Conservation (phyloP, 2,113 vertebrate genomes). For the Phyllostomus discolor region DNA sequence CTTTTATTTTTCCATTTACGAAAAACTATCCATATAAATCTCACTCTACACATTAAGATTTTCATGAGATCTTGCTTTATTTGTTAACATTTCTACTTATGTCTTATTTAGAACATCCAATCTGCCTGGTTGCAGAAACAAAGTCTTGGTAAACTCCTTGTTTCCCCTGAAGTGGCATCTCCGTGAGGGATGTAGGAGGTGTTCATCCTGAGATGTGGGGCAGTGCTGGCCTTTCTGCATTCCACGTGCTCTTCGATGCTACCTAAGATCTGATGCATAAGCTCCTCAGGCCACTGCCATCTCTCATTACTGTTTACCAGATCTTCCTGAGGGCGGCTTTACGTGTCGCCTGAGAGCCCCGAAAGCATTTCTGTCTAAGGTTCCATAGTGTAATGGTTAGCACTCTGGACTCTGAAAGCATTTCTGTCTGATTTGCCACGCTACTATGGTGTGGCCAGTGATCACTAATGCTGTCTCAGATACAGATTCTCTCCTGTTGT, state of each 20-base stretch:
- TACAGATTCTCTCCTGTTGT: neutral
- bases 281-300: too few species aligned
- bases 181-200: too few species aligned
- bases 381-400: too few species aligned
- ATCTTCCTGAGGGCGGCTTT: neutral
- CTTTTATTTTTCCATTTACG: neutral
- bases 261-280: neutral
- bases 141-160: neutral
- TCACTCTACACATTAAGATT: neutral
- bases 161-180: neutral
- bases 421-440: neutral
- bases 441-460: neutral
- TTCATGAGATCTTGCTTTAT: neutral
- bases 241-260: fast-evolving
- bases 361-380: neutral
- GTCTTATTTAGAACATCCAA: neutral
- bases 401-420: too few species aligned
- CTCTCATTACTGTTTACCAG: neutral
- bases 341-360: neutral
- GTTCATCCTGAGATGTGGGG: neutral
- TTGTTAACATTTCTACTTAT: neutral
- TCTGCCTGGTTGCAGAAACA: neutral
- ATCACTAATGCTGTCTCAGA: neutral
- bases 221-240: neutral
- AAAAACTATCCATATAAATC: neutral